Percentiles rank a stretch among this genome's conserved stretches.
phyloP scores from a whole-genome alignment of 1,140 invertebrate genomes.

The Colletes latitarsis region DNA sequence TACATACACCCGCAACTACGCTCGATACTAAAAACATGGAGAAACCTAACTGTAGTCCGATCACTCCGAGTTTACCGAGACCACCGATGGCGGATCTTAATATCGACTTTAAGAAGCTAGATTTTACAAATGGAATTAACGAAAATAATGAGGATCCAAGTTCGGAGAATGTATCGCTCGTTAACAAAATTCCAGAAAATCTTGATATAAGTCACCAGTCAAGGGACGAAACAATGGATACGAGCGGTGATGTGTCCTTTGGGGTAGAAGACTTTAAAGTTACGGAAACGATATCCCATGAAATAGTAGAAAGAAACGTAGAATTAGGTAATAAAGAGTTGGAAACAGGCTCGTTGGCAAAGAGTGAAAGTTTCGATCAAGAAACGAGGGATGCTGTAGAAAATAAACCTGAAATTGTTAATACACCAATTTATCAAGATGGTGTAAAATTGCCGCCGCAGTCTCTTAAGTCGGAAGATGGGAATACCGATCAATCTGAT shows the following conservation, averaged over 20 bases:
- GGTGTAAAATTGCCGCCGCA: background rate
- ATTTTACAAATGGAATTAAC: conserved; percentile 47
- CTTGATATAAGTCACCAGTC: conserved; percentile 14
- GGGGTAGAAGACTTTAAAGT: conserved; percentile 70
- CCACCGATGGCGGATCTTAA: conserved; percentile 17
- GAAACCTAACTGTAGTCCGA: background rate
- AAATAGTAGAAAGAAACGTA: conserved; percentile 54
- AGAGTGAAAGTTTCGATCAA: conserved; percentile 2
- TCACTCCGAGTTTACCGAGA: background rate
- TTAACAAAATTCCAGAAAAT: conserved; percentile 18
- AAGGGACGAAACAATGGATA: background rate
- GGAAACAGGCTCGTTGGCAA: conserved; percentile 10
- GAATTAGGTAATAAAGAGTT: conserved; percentile 10
- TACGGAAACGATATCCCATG: conserved; percentile 74
- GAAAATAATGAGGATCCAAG: conserved; percentile 11
- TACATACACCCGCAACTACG: conserved; percentile 8
- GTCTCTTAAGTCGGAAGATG: background rate
- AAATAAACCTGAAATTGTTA: background rate
- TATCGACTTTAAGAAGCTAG: conserved; percentile 58
- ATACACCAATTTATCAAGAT: background rate
- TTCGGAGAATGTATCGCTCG: background rate
- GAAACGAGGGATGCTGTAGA: conserved; percentile 4
- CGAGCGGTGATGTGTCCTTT: background rate
- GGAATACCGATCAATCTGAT: background rate
- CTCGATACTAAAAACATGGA: conserved; percentile 18